Evolutionary conservation across 2,797 vertebrate species (phyloP).

Genomic region (Lagocephalus sceleratus): DNA sequence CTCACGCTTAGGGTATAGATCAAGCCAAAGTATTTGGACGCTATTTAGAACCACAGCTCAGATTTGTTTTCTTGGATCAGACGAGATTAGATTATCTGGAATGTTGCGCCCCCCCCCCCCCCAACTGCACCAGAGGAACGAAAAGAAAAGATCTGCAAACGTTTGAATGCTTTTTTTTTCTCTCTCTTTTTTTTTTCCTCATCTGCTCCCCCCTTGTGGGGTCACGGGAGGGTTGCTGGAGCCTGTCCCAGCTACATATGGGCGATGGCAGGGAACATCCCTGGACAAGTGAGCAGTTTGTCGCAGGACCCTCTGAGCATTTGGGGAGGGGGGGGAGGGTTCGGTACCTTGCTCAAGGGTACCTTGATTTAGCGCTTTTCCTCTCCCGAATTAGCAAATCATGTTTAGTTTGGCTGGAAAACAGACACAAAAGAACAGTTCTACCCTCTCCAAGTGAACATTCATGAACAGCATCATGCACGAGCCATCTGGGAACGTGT

Average conservation of each 20-base stretch:
- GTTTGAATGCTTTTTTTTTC: background rate
- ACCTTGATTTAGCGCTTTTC: no score
- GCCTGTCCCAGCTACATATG: no score
- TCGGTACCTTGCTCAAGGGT: no score
- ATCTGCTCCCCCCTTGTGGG: no score
- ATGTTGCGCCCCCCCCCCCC: constrained; percentile 30
- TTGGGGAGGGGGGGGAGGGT: no score
- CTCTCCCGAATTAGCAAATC: constrained; percentile 24
- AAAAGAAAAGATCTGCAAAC: no score
- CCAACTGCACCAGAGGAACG: constrained; percentile 10
- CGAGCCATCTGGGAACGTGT: constrained; percentile 69
- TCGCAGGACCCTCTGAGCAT: no score
- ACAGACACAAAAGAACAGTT: constrained; percentile 56
- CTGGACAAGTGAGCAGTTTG: no score
- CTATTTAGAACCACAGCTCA: constrained; percentile 7
- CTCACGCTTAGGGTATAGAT: constrained; percentile 42
- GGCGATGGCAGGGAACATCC: no score
- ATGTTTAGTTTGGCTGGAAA: constrained; percentile 41
- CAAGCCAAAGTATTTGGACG: constrained; percentile 40
- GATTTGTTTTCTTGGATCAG: constrained; percentile 51
- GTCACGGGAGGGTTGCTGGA: no score
- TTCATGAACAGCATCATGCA: constrained; percentile 66
- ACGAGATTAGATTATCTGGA: constrained; percentile 45
- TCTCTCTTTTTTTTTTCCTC: no score
- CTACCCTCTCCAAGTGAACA: constrained; percentile 50